A percentile compares a stretch with the other conserved stretches of the same genome.
phyloP scores from a whole-genome alignment of 2,113 vertebrate genomes.

The Diadophis punctatus region DNA sequence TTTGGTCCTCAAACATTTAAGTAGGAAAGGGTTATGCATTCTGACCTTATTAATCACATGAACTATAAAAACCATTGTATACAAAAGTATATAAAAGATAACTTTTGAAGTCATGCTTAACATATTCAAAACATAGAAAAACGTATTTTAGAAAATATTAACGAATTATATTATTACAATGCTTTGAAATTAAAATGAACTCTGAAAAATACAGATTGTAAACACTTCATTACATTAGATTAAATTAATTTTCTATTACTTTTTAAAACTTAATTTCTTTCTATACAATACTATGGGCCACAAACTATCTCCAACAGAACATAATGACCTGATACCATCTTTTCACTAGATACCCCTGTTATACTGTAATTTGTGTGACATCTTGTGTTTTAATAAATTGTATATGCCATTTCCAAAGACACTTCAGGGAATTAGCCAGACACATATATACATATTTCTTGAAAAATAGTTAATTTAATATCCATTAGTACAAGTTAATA shows the following conservation, averaged over 20 bases:
- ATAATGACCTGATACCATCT: slow-evolving; percentile 48
- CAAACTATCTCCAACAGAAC: slow-evolving; percentile 46
- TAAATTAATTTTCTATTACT: slow-evolving; percentile 61
- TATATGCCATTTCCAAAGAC: slow-evolving; percentile 35
- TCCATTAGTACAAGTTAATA: slow-evolving; percentile 54
- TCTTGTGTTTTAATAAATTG: slow-evolving; percentile 47
- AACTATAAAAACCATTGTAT: slow-evolving; percentile 73
- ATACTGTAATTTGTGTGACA: slow-evolving; percentile 18
- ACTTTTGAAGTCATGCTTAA: slow-evolving; percentile 74
- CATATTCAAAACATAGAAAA: slow-evolving; percentile 54
- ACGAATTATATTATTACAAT: slow-evolving; percentile 67
- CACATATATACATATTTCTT: slow-evolving; percentile 52
- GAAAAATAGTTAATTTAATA: slow-evolving; percentile 57
- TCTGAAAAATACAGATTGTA: slow-evolving; percentile 49
- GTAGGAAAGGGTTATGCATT: slow-evolving; percentile 78
- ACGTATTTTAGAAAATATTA: slow-evolving; percentile 41
- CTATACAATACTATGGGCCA: slow-evolving; percentile 61
- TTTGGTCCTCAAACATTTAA: slow-evolving; percentile 70
- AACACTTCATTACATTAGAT: slow-evolving; percentile 52
- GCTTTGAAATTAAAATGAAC: slow-evolving; percentile 41
- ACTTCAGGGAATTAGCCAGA: slow-evolving; percentile 27
- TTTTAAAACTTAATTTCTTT: slow-evolving; percentile 57
- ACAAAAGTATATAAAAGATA: slow-evolving; percentile 84
- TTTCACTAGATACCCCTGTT: slow-evolving; percentile 28
- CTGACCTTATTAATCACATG: slow-evolving; percentile 63